phyloP scores from a whole-genome alignment of 2,797 vertebrate species.

The Xyrichtys novacula region DNA sequence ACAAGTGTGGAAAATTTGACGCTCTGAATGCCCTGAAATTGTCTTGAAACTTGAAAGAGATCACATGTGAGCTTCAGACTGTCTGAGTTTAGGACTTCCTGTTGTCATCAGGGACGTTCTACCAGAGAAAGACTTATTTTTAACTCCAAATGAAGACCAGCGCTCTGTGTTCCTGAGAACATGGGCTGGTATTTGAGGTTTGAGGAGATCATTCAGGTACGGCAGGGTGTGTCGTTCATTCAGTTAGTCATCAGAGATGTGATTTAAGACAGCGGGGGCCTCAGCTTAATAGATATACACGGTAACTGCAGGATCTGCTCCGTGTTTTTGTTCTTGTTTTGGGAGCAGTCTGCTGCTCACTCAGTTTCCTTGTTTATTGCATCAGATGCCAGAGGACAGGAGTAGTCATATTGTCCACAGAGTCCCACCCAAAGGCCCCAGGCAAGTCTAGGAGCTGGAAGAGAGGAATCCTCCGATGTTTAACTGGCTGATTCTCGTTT shows the following conservation, averaged over 20 bases:
- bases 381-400: conserved; percentile 38
- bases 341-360: conserved; percentile 3
- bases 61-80: no score
- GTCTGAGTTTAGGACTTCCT: neutral
- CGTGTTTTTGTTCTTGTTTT: neutral
- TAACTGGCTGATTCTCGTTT: conserved; percentile 71
- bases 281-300: neutral
- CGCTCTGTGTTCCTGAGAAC: neutral
- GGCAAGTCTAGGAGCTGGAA: conserved; percentile 34
- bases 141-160: neutral
- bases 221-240: neutral
- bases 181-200: neutral
- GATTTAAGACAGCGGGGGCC: neutral
- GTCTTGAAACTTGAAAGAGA: no score
- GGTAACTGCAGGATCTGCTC: neutral
- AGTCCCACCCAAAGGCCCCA: conserved; percentile 62
- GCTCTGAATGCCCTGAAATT: no score
- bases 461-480: conserved; percentile 45
- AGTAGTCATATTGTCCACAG: conserved; percentile 36
- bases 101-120: neutral
- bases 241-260: neutral
- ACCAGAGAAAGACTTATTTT: neutral
- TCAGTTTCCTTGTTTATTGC: conserved; percentile 16
- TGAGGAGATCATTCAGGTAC: conserved; percentile 5
- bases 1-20: no score